Evolutionary conservation across 2,113 vertebrate species (phyloP), one percentile per base, ranked within the genome.

Genomic region (Caranx melampygus): DNA sequence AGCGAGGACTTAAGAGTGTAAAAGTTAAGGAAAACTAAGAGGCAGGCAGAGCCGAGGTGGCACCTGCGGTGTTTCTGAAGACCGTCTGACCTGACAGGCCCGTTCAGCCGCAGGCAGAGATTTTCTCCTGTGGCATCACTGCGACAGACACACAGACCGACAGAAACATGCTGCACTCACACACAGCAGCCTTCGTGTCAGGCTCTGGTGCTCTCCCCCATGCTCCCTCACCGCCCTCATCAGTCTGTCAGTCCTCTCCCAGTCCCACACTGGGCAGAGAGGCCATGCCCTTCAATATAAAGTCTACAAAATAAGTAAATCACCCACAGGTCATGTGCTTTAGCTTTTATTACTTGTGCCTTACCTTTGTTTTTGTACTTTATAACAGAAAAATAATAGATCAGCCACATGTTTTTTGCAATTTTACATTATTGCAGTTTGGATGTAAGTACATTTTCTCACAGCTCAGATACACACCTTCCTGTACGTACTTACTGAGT

Each of bases 1-100:
- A 3, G 7, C 5, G 33, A 10, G 4, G 42, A 31, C 9, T 34
- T n/a, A 1, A n/a, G 49, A n/a, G 9, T 75, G 57, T 75, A 44
- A 44, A 44, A 47, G 31, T 21, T 33, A 14, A 47, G n/a, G 5
- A 51, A 40, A 31, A 16, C 9, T n/a, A 7, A 63, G 35, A 71
- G 59, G 21, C 16, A 1, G 11, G 57, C 15, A 31, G 54, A 21
- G 42, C 54, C n/a, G 79, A 79, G 20, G 47, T 2, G 62, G 45
- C 34, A 54, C 14, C 11, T 55, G 68, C 16, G 45, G 58, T 72
- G n/a, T 75, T 75, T 63, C 34, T 72, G 55, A 55, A 51, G 55
- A 65, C 70, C 26, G 12, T 59, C 14, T 6, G 2, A 10, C 33
- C 60, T 63, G 65, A 66, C 83, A 68, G 73, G 55, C 21, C 7